A percentile compares a stretch with the other conserved stretches of the same genome.
Evolutionary conservation across 2,888 invertebrate species (phyloP).

Genomic region (Drosophila colorata): DNA sequence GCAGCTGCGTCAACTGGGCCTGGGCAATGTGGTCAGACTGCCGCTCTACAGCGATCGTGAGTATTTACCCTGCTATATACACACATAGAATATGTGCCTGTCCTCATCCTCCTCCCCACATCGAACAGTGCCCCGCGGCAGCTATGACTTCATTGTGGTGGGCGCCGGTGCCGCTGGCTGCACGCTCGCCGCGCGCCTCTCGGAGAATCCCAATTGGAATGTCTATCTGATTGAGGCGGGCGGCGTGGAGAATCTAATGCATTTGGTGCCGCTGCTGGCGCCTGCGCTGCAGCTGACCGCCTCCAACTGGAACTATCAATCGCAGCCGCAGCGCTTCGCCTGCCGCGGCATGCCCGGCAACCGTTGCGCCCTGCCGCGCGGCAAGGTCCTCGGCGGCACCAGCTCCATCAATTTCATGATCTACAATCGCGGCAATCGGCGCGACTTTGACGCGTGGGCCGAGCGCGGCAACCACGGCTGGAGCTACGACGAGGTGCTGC

Average conservation of each 20-base stretch:
- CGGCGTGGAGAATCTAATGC: slow-evolving; percentile 84
- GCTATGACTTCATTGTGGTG: slow-evolving; percentile 93
- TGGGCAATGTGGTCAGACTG: slow-evolving; percentile 70
- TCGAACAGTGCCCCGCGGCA: slow-evolving; percentile 88
- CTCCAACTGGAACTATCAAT: slow-evolving; percentile 90
- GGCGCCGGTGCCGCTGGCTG: slow-evolving; percentile 94
- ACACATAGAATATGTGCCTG: too few relatives aligned
- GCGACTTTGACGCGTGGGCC: slow-evolving; percentile 90
- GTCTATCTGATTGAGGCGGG: slow-evolving; percentile 87
- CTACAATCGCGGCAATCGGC: slow-evolving; percentile 90
- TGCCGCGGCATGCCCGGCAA: slow-evolving; percentile 86
- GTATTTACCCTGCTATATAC: slow-evolving; percentile 20
- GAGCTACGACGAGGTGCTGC: slow-evolving; percentile 88
- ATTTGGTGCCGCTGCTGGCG: slow-evolving; percentile 82
- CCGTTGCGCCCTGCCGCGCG: slow-evolving; percentile 86
- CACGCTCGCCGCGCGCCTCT: slow-evolving; percentile 85
- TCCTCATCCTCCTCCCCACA: neutral
- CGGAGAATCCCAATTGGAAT: slow-evolving; percentile 85
- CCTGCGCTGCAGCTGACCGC: slow-evolving; percentile 84
- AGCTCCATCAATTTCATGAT: slow-evolving; percentile 89
- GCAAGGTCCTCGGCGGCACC: slow-evolving; percentile 87
- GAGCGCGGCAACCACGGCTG: slow-evolving; percentile 90
- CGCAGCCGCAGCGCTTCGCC: slow-evolving; percentile 88
- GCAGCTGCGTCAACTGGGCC: slow-evolving; percentile 59
- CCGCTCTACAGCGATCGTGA: slow-evolving; percentile 77